Evolutionary conservation across 2,888 invertebrate genomes (phyloP), one percentile per base, ranked within the genome.

Genomic region (Timema podura): DNA sequence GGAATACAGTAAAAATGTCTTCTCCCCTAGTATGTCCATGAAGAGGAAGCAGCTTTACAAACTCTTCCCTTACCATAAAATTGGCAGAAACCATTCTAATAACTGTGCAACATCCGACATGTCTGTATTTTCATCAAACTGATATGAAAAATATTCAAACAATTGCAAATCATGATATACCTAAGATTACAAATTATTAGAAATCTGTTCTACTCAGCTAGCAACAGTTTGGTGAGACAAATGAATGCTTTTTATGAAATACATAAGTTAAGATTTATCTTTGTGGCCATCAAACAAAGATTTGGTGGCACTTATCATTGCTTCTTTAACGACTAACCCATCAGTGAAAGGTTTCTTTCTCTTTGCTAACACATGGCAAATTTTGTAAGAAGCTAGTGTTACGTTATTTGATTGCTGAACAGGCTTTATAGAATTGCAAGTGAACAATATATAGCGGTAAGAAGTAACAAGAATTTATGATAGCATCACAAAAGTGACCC

Each of bases 11-110:
- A 64, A 64, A 64, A 6, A 64, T 64, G 64, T 64, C 7, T 30
- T 64, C 64, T 64, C 44, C n/a, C 64, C 64, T 30, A 64, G 64
- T 64, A 59, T 16, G 44, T 16, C 16, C 10, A 30, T 30, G 10
- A 64, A 64, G 64, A 45, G 64, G 44, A 44, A 64, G 64, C 44
- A 64, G 7, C 46, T 64, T 64, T 6, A 64, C 44, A 64, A 64
- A 59, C 59, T 59, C 59, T 13, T 44, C 44, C 64, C 46, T 64
- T 16, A 64, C 64, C 16, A 46, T 44, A 64, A 64, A 64, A 64
- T 64, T n/a, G 44, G 9, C 6, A 64, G 46, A 64, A 9, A 59
- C 64, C 44, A 64, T 64, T 64, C 64, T 64, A 44, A 44, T 16
- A 64, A 64, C 30, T 64, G 46, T 9, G 46, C 64, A 64, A 13